Base-by-base conservation (phyloP, 2,888 invertebrate genomes). In the Argyresthia albistria region DNA sequence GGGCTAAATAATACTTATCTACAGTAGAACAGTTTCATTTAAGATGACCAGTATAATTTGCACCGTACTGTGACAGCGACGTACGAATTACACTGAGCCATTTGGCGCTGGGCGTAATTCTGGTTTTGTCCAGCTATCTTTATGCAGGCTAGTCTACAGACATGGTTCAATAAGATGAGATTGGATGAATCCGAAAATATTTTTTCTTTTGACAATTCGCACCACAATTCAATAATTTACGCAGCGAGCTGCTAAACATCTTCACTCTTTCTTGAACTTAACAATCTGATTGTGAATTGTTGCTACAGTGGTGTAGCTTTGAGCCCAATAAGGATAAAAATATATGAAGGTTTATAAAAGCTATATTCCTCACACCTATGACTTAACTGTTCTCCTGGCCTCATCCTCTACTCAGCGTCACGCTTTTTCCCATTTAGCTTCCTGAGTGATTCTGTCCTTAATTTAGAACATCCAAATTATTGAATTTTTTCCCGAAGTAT, bases 1-100 rank as follows among this genome's bases (percentile, higher is more conserved):
- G n/a, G n/a, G n/a, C n/a, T n/a, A n/a, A n/a, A n/a, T n/a, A n/a
- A n/a, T n/a, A n/a, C n/a, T 25, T 25, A 25, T 25, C 25, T 25
- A 25, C 25, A 25, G 25, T 25, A 25, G 25, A 25, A 25, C 25
- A 25, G 3, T 25, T 25, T 25, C 2, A 25, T 4, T 25, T 25
- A 25, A 25, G 39, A 39, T 39, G 39, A 39, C 2, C 47, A 35
- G 35, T n/a, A 35, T 47, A 47, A 47, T 47, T 47, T 35, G 12
- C 12, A 35, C 35, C 46, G 47, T n/a, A 35, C 35, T 4, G n/a
- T n/a, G 47, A 47, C 47, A 35, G 68, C 67, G 61, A 70, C 67
- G 68, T 68, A 69, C 73, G 73, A 80, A 80, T 77, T 78, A 76
- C 73, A 68, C 67, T 65, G 66, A 66, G 67, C 75, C 73, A 76